Evolutionary conservation across 2,113 vertebrate species (phyloP).

Genomic region (Neogale vison): DNA sequence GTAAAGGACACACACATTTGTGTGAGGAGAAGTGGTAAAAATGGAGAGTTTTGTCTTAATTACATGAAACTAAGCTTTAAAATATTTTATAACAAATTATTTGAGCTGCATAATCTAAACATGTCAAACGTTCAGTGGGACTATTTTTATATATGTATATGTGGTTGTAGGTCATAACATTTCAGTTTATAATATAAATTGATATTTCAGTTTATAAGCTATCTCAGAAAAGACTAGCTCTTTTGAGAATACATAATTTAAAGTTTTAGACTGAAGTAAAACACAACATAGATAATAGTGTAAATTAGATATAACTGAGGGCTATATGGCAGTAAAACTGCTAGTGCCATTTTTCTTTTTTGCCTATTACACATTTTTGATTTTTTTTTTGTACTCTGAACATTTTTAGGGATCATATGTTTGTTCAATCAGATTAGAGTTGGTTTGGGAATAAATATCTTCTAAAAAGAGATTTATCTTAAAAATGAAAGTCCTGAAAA

Average conservation of each 20-base stretch:
- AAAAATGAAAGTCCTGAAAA: slow-evolving; percentile 69
- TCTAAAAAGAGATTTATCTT: slow-evolving; percentile 78
- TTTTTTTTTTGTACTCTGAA: slow-evolving; percentile 63
- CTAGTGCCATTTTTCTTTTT: slow-evolving; percentile 76
- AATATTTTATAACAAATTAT: slow-evolving; percentile 77
- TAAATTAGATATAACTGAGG: slow-evolving; percentile 75
- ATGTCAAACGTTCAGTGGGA: slow-evolving; percentile 82
- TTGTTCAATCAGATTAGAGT: slow-evolving; percentile 74
- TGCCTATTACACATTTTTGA: slow-evolving; percentile 62
- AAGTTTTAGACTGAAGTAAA: slow-evolving; percentile 78
- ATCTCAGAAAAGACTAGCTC: slow-evolving; percentile 77
- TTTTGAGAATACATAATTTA: slow-evolving; percentile 79
- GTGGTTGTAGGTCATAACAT: slow-evolving; percentile 78
- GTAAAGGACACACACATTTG: slow-evolving; percentile 54
- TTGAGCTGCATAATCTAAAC: slow-evolving; percentile 81
- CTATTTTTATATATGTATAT: slow-evolving; percentile 82
- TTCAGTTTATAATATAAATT: slow-evolving; percentile 80
- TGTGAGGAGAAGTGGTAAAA: slow-evolving; percentile 66
- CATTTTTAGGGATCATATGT: slow-evolving; percentile 74
- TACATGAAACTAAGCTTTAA: slow-evolving; percentile 79
- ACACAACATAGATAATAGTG: slow-evolving; percentile 70
- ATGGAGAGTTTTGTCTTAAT: slow-evolving; percentile 73
- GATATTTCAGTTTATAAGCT: slow-evolving; percentile 80
- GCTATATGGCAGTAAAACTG: slow-evolving; percentile 73
- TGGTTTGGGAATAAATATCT: slow-evolving; percentile 78